phyloP scores from a whole-genome alignment of 2,888 invertebrate species.

The Plebejus argus region DNA sequence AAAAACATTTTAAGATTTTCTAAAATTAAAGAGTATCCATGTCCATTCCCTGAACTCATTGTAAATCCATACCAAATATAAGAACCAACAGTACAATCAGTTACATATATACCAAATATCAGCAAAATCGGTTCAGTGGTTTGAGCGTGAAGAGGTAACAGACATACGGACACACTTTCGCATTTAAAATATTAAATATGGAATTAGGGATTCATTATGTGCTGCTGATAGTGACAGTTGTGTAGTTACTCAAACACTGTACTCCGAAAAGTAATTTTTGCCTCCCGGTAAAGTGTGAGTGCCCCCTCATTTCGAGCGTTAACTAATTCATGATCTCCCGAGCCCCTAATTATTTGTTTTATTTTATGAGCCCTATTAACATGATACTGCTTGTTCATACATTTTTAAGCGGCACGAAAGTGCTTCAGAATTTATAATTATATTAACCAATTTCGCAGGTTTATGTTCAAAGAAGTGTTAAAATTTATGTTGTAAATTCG shows the following conservation, averaged over 20 bases:
- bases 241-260: background rate
- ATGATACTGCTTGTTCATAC: constrained; percentile 67
- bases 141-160: background rate
- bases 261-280: background rate
- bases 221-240: background rate
- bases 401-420: constrained; percentile 60
- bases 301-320: constrained; percentile 45
- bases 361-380: constrained; percentile 76
- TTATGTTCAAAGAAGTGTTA: constrained; percentile 11
- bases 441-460: constrained; percentile 19
- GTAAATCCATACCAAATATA: too few species aligned
- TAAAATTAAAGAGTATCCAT: too few species aligned
- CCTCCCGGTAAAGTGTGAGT: constrained; percentile 33
- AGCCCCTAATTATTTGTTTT: constrained; percentile 76
- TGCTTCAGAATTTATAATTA: constrained; percentile 44
- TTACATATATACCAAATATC: too few species aligned
- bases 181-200: background rate
- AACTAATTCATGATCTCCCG: constrained; percentile 74
- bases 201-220: background rate
- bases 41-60: too few species aligned
- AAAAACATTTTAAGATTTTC: too few species aligned
- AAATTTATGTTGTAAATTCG: constrained; percentile 2
- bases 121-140: background rate
- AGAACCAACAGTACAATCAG: too few species aligned
- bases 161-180: background rate